A percentile compares a stretch with the other conserved stretches of the same genome.
Conservation (phyloP, 1,140 invertebrate species). For the Drosophila busckii region DNA sequence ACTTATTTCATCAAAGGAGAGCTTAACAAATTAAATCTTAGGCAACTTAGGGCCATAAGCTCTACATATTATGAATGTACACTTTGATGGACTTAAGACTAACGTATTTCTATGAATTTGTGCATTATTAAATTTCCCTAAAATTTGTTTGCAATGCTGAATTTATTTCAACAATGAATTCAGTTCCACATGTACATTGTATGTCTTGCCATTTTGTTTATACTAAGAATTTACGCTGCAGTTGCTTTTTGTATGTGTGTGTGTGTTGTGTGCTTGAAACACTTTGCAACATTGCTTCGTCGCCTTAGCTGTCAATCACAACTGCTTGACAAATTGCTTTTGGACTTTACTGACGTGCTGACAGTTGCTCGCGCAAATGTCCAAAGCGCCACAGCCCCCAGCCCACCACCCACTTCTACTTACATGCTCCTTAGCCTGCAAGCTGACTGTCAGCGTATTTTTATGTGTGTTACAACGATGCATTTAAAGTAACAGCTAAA, state of each 20-base stretch:
- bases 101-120: too few relatives aligned
- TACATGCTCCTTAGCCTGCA: not conserved
- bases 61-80: too few relatives aligned
- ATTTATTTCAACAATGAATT: too few relatives aligned
- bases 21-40: too few relatives aligned
- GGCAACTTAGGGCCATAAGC: too few relatives aligned
- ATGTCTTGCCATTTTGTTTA: constrained; percentile 51
- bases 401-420: not conserved
- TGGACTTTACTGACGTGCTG: constrained; percentile 62
- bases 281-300: constrained; percentile 41
- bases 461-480: constrained; percentile 22
- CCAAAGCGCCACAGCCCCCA: too few relatives aligned
- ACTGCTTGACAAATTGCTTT: constrained; percentile 75
- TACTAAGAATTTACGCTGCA: constrained; percentile 39
- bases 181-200: constrained; percentile 1
- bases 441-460: too few relatives aligned
- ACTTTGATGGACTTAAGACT: too few relatives aligned
- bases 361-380: constrained; percentile 26
- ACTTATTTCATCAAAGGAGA: too few relatives aligned
- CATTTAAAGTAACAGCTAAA: constrained; percentile 17
- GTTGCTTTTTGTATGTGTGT: constrained; percentile 3
- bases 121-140: too few relatives aligned
- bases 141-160: too few relatives aligned
- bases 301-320: constrained; percentile 70
- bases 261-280: constrained; percentile 11